A percentile compares a stretch with the other conserved stretches of the same genome.
Evolutionary conservation across 2,888 invertebrate species (phyloP).

Genomic region (Phaonia tiefii): DNA sequence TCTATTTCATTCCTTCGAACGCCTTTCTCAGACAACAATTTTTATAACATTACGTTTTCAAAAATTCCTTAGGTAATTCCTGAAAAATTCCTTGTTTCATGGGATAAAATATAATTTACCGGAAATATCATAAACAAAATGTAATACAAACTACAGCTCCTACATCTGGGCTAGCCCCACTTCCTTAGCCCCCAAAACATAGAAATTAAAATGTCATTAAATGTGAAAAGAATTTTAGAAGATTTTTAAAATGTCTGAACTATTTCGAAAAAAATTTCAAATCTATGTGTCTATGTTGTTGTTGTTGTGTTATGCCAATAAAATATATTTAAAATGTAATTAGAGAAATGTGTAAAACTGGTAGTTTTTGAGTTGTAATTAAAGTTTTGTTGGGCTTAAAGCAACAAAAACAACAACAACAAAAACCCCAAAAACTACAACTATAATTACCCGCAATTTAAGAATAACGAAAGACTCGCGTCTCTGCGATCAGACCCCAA

Average conservation of each 20-base stretch:
- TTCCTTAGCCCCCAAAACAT: constrained; percentile 43
- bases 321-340: constrained; percentile 57
- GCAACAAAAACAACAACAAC: neutral
- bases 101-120: no score
- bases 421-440: neutral
- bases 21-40: no score
- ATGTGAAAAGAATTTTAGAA: neutral
- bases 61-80: no score
- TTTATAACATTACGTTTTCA: no score
- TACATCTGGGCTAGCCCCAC: constrained; percentile 15
- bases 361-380: constrained; percentile 57
- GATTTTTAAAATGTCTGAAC: neutral
- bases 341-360: constrained; percentile 61
- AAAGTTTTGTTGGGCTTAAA: neutral
- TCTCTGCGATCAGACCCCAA: neutral
- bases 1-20: no score
- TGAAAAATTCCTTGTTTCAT: no score
- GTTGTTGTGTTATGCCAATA: neutral
- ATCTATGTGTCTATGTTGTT: neutral
- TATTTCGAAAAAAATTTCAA: neutral
- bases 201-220: constrained; percentile 63
- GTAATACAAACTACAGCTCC: neutral
- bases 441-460: constrained; percentile 52
- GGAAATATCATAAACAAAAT: neutral
- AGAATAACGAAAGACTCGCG: constrained; percentile 30